These are phyloP conservation scores for Drosophila leonis DNA, from an alignment of 2,888 invertebrate species.

Conservation along the genomic window DNA sequence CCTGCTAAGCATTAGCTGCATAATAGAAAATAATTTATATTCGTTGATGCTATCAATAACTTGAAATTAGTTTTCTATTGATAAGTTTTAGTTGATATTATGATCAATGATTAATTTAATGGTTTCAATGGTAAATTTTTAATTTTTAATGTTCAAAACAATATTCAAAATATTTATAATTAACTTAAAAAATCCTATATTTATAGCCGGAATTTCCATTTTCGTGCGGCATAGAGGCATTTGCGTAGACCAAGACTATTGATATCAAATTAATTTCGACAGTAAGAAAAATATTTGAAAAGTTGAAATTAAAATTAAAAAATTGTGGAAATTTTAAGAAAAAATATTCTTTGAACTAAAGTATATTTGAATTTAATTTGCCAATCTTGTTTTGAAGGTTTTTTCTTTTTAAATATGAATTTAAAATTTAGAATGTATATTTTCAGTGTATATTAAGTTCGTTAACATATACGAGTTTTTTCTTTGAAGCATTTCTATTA, in stretches of 20 bases:
- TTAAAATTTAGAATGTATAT: neutral
- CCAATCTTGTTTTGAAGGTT: neutral
- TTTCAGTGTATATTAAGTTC: slow-evolving; percentile 32
- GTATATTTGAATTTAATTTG: neutral
- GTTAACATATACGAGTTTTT: slow-evolving; percentile 11
- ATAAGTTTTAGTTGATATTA: neutral
- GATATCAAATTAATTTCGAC: too few species aligned
- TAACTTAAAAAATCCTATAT: too few species aligned
- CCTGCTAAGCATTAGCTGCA: neutral
- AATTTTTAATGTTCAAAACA: too few species aligned
- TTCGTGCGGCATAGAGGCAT: too few species aligned
- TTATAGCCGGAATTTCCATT: too few species aligned
- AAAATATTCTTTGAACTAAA: neutral
- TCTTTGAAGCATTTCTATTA: slow-evolving; percentile 48
- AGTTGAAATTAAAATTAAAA: too few species aligned
- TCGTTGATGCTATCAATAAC: neutral
- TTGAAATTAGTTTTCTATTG: neutral
- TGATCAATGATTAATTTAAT: neutral
- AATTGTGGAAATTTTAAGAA: neutral
- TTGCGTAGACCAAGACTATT: too few species aligned
- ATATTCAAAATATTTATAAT: too few species aligned
- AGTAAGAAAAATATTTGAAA: too few species aligned
- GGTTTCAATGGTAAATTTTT: too few species aligned
- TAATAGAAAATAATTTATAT: neutral
- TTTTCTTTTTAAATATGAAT: neutral